Evolutionary conservation across 2,797 vertebrate species (phyloP).

Genomic region (Darevskia nairensis): DNA sequence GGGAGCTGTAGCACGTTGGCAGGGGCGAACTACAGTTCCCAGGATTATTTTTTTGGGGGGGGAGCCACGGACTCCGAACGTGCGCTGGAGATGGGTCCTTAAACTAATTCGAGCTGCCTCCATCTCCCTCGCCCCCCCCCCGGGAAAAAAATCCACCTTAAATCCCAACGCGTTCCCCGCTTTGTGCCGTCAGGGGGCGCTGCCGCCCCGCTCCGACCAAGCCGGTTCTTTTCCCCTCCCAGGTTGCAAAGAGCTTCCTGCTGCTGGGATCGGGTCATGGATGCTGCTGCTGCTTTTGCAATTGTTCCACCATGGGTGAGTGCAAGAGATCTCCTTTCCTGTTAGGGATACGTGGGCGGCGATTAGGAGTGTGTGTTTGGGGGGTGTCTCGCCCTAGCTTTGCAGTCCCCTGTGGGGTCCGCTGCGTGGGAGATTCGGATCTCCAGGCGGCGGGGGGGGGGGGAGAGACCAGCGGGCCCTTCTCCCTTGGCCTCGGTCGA

Average conservation of each 20-base stretch:
- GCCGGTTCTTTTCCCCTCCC: neutral
- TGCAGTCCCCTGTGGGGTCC: neutral
- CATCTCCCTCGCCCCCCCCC: no score
- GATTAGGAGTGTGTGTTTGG: neutral
- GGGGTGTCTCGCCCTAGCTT: neutral
- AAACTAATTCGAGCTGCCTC: no score
- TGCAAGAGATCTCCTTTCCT: neutral
- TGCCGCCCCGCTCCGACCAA: constrained; percentile 19
- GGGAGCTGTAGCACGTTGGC: no score
- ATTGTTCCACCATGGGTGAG: constrained; percentile 16
- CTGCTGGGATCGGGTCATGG: neutral
- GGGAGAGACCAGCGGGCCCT: no score
- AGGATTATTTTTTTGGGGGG: no score
- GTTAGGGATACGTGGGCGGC: neutral
- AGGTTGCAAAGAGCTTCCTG: neutral
- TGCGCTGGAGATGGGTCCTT: no score
- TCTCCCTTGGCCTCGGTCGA: neutral
- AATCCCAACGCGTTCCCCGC: neutral
- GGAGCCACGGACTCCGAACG: no score
- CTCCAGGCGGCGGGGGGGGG: neutral
- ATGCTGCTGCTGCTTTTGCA: neutral
- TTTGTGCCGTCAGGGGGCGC: neutral
- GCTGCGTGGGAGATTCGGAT: neutral
- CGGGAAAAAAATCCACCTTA: no score
- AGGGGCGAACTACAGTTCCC: no score